Conservation (phyloP, 2,888 invertebrate genomes). For the Neocrepidodera transversa region DNA sequence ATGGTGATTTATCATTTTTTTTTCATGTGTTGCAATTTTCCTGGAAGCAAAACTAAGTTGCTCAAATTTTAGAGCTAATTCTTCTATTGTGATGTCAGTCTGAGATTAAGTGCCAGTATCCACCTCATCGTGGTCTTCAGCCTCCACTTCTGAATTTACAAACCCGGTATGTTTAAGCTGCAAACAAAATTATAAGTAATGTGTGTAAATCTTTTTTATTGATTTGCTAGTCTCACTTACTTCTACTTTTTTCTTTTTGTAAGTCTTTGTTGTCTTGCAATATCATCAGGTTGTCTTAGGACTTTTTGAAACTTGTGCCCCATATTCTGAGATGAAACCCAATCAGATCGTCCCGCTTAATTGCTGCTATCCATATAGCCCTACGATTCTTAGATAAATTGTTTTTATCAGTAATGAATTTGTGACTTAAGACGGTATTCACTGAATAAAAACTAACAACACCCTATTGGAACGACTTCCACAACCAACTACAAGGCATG, state of each 20-base stretch:
- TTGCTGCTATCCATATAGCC: too few relatives aligned
- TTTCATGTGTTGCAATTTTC: conserved; percentile 21
- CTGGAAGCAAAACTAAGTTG: conserved; percentile 25
- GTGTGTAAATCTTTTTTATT: background rate
- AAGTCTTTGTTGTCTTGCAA: background rate
- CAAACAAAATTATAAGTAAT: too few relatives aligned
- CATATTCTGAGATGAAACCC: conserved; percentile 5
- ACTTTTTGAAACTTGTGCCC: background rate
- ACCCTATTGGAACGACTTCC: too few relatives aligned
- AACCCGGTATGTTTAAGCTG: background rate
- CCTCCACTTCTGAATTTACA: background rate
- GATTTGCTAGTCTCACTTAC: background rate
- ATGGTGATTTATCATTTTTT: conserved; percentile 22
- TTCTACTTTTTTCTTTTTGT: background rate
- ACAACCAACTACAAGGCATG: too few relatives aligned
- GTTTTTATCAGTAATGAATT: too few relatives aligned
- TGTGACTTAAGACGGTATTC: too few relatives aligned
- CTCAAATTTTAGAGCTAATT: conserved; percentile 24
- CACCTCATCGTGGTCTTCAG: background rate
- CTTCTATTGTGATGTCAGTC: conserved; percentile 31
- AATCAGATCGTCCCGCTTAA: too few relatives aligned
- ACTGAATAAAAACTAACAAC: too few relatives aligned
- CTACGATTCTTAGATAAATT: too few relatives aligned
- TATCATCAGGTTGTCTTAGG: background rate
- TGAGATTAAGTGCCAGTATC: background rate